Conservation (phyloP, 2,113 vertebrate species). For the Alaudala cheleensis region DNA sequence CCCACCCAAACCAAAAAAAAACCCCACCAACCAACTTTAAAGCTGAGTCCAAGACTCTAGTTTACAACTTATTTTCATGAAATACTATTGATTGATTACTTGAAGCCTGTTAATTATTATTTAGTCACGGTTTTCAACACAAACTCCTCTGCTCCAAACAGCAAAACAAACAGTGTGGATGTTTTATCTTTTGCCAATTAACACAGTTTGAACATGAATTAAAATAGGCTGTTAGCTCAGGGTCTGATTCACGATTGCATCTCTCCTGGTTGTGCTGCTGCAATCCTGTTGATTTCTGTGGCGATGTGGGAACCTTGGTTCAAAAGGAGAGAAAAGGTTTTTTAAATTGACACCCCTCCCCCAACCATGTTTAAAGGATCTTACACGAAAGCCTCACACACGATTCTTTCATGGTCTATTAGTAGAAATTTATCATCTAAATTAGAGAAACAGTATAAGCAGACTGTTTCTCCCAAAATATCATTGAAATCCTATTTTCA, state of each 20-base stretch:
- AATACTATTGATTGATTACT: conserved; percentile 51
- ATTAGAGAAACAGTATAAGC: conserved; percentile 54
- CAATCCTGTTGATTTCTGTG: neutral
- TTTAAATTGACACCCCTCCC: neutral
- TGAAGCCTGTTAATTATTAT: conserved; percentile 52
- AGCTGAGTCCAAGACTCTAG: neutral
- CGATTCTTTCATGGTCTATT: neutral
- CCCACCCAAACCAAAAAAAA: neutral
- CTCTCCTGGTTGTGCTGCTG: neutral
- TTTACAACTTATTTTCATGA: conserved; percentile 37
- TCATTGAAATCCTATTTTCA: conserved; percentile 71
- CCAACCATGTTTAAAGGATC: neutral
- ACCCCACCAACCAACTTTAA: neutral
- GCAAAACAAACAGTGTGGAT: conserved; percentile 53
- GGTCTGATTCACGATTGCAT: neutral
- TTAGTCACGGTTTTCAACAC: conserved; percentile 53
- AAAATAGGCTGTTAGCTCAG: neutral
- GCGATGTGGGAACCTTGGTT: neutral
- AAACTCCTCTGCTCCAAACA: conserved; percentile 29
- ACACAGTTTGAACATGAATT: conserved; percentile 43
- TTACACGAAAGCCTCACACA: neutral
- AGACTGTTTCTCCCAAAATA: conserved; percentile 74
- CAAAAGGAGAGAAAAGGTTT: neutral
- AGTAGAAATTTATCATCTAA: conserved; percentile 48
- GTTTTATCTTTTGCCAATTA: conserved; percentile 59